Percentiles rank a stretch among this genome's conserved stretches.
Evolutionary conservation across 1,140 invertebrate species (phyloP).

Genomic region (Protaetia brevitarsis): DNA sequence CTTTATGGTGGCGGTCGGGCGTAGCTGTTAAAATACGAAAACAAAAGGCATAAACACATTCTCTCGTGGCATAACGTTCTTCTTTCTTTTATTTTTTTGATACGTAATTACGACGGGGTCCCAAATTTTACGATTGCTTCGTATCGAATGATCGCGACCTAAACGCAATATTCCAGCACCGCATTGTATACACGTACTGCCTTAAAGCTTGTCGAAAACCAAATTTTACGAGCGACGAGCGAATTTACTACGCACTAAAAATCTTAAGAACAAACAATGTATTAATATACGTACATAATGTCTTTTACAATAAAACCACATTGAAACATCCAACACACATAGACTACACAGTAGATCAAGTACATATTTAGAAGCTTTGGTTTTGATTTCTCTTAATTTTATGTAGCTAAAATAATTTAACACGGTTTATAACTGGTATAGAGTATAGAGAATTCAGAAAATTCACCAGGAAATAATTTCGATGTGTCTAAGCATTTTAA

Average conservation of each 20-base stretch:
- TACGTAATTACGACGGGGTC: not conserved
- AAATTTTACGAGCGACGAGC: not conserved
- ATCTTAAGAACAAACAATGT: no score
- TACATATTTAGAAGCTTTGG: no score
- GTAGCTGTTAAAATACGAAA: slow-evolving; percentile 33
- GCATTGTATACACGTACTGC: not conserved
- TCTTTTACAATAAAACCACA: no score
- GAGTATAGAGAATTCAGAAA: no score
- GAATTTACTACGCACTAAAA: not conserved
- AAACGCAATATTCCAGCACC: not conserved
- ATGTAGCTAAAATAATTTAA: no score
- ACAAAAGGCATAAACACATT: slow-evolving; percentile 33
- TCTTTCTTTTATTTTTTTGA: not conserved
- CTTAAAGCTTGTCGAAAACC: not conserved
- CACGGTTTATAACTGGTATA: no score
- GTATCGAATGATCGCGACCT: not conserved
- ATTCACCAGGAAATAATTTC: no score
- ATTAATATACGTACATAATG: no score
- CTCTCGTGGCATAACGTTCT: slow-evolving; percentile 12
- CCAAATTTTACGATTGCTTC: slow-evolving; percentile 10
- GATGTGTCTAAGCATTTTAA: no score
- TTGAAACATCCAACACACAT: no score
- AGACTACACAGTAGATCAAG: no score
- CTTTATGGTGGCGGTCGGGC: slow-evolving; percentile 28
- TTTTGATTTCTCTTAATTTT: no score